Conservation (phyloP, 1,140 invertebrate species). For the Ephestia elutella region DNA sequence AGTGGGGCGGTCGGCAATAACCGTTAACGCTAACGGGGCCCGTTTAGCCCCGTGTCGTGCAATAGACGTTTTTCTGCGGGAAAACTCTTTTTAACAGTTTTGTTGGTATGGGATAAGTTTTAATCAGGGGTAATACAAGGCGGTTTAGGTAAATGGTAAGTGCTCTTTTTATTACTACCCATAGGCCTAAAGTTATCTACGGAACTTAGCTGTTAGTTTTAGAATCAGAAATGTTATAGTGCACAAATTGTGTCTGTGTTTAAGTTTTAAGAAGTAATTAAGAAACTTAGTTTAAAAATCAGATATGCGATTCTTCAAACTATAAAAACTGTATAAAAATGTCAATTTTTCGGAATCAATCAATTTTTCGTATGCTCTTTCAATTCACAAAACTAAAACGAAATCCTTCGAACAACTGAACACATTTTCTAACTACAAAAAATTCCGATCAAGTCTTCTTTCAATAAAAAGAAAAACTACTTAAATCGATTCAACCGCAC, state of each 20-base stretch:
- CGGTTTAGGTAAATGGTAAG: neutral
- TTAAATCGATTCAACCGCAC: no score
- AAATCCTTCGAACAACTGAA: neutral
- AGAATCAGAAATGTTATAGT: neutral
- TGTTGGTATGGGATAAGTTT: conserved; percentile 13
- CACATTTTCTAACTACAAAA: no score
- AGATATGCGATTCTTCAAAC: no score
- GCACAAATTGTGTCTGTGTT: no score
- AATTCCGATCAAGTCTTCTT: no score
- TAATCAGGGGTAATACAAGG: neutral
- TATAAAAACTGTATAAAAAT: no score
- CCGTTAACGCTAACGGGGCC: conserved; percentile 55
- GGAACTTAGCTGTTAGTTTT: neutral
- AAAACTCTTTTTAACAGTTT: conserved; percentile 27
- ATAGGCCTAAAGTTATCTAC: neutral
- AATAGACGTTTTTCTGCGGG: conserved; percentile 31
- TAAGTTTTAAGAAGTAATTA: no score
- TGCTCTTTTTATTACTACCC: neutral
- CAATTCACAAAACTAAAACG: neutral
- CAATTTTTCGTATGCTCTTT: no score
- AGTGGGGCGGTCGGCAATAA: conserved; percentile 49
- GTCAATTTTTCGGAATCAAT: no score
- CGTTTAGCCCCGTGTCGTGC: conserved; percentile 38
- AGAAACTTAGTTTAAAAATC: no score
- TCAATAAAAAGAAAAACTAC: no score